These are phyloP conservation scores for Ochropleura plecta DNA, from an alignment of 2,888 invertebrate species.

Conservation along the genomic window DNA sequence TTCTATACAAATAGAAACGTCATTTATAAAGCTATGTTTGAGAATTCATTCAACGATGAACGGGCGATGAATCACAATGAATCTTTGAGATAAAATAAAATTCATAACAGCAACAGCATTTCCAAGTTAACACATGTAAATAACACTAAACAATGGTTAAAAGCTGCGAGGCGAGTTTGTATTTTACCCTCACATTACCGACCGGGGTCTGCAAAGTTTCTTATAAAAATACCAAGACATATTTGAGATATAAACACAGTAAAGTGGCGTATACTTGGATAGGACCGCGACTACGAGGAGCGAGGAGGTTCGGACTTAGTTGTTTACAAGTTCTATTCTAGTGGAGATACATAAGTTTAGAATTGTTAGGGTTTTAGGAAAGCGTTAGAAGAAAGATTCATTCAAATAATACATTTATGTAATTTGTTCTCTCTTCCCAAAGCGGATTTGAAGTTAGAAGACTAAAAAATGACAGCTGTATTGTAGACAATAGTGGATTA, in stretches of 20 bases:
- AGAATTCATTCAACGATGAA: no score
- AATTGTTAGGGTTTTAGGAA: not conserved
- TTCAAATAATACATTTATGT: not conserved
- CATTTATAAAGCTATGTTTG: no score
- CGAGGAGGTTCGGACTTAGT: not conserved
- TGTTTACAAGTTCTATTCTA: slow-evolving; percentile 17
- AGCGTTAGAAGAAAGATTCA: not conserved
- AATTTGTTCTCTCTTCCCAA: no score
- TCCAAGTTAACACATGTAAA: slow-evolving; percentile 20
- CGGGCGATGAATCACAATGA: not conserved
- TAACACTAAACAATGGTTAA: not conserved
- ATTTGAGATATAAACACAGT: slow-evolving; percentile 5
- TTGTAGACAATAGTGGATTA: no score
- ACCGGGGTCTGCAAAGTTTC: slow-evolving; percentile 7
- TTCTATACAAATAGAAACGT: no score
- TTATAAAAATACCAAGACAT: slow-evolving; percentile 32
- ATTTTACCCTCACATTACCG: slow-evolving; percentile 11
- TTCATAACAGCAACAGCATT: slow-evolving; percentile 1
- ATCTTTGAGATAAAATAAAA: not conserved
- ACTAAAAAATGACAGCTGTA: no score
- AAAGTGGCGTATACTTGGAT: not conserved
- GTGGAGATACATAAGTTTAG: slow-evolving; percentile 7
- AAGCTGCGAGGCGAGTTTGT: not conserved
- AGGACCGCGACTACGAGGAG: not conserved
- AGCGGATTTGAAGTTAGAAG: no score